These are phyloP conservation scores for Ochropleura plecta DNA, from an alignment of 2,888 invertebrate genomes.

Conservation along the genomic window DNA sequence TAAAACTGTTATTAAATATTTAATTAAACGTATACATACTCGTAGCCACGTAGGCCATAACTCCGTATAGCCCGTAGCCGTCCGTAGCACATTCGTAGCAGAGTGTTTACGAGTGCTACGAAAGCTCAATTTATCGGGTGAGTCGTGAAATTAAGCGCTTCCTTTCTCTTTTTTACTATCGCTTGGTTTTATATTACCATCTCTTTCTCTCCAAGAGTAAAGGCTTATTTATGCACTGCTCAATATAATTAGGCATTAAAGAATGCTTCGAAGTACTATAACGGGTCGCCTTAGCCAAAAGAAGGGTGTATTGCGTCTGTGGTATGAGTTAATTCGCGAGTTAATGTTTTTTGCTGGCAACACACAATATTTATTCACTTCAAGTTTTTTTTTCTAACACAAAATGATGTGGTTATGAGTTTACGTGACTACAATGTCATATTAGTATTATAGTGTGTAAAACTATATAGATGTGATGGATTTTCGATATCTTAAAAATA, in stretches of 20 bases:
- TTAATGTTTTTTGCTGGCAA: neutral
- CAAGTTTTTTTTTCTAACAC: neutral
- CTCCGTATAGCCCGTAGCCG: conserved; percentile 30
- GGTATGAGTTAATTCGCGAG: neutral
- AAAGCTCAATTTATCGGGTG: conserved; percentile 29
- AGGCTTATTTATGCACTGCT: conserved; percentile 19
- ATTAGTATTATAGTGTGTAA: neutral
- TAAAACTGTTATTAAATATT: neutral
- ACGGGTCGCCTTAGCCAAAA: neutral
- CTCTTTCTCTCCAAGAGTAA: conserved; percentile 5
- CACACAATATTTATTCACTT: neutral
- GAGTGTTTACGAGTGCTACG: conserved; percentile 31
- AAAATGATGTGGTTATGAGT: neutral
- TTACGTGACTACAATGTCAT: neutral
- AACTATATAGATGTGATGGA: neutral
- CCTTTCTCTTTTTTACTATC: conserved; percentile 3
- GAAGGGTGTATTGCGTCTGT: neutral
- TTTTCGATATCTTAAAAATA: neutral
- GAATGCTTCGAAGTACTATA: conserved; percentile 2
- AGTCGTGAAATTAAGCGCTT: conserved; percentile 9
- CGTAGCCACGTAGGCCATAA: conserved; percentile 9
- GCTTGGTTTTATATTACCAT: conserved; percentile 7
- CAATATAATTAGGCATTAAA: conserved; percentile 3
- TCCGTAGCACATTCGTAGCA: conserved; percentile 34
- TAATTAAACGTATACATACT: neutral